These are phyloP conservation scores for Campoletis raptor DNA, from an alignment of 2,888 invertebrate genomes.

Conservation along the genomic window DNA sequence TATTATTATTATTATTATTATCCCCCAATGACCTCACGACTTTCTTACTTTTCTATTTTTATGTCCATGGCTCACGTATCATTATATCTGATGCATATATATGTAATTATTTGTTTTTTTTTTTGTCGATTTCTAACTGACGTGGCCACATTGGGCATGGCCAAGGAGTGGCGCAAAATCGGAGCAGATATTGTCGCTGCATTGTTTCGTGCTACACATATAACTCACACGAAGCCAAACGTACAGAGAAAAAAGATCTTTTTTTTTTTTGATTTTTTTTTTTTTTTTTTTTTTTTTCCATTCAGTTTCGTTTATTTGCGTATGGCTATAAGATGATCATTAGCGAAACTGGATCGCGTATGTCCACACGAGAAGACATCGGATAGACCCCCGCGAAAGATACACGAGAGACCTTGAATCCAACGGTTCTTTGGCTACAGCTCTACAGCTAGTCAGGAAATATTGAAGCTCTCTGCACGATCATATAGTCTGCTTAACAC, in stretches of 20 bases:
- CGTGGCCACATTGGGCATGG: conserved; percentile 49
- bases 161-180: conserved; percentile 63
- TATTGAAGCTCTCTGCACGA: conserved; percentile 44
- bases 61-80: background rate
- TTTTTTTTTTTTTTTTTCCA: background rate
- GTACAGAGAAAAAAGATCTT: conserved; percentile 5
- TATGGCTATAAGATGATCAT: conserved; percentile 48
- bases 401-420: conserved; percentile 64
- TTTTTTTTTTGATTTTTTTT: background rate
- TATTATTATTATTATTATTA: too few species aligned
- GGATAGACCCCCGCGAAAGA: conserved; percentile 54
- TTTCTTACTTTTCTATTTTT: conserved; percentile 3
- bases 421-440: conserved; percentile 67
- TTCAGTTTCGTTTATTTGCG: conserved; percentile 27
- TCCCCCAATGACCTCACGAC: conserved; percentile 4
- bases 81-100: conserved; percentile 49
- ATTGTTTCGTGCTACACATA: conserved; percentile 51
- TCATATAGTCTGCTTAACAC: conserved; percentile 30
- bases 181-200: conserved; percentile 61
- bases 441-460: conserved; percentile 66
- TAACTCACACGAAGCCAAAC: background rate
- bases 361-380: conserved; percentile 49
- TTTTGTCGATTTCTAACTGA: conserved; percentile 46
- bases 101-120: conserved; percentile 54
- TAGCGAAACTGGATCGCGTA: conserved; percentile 66